phyloP scores from a whole-genome alignment of 2,888 invertebrate genomes.

The Drosophila koepferae region DNA sequence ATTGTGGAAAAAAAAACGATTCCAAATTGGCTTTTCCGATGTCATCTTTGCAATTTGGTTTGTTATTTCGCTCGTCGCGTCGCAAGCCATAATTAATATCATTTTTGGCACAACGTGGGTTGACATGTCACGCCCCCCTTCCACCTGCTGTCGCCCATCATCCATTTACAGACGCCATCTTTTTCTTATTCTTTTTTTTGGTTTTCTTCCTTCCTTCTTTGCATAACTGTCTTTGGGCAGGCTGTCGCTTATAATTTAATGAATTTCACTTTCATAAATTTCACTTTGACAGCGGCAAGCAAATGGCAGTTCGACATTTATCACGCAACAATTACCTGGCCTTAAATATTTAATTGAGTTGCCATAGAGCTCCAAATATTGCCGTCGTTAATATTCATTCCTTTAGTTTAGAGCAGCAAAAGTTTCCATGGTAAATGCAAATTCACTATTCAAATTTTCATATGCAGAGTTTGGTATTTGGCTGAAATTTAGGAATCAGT shows the following conservation, averaged over 20 bases:
- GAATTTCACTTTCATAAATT: slow-evolving; percentile 76
- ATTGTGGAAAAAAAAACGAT: neutral
- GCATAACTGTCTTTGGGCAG: slow-evolving; percentile 43
- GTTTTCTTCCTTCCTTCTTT: neutral
- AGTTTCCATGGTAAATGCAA: slow-evolving; percentile 2
- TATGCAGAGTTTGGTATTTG: neutral
- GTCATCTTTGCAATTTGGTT: slow-evolving; percentile 41
- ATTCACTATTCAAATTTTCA: neutral
- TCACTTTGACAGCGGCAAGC: slow-evolving; percentile 65
- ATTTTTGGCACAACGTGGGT: slow-evolving; percentile 35
- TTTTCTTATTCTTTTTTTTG: slow-evolving; percentile 16
- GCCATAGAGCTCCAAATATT: slow-evolving; percentile 3
- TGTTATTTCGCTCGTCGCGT: slow-evolving; percentile 17
- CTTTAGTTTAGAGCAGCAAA: neutral
- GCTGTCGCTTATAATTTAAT: slow-evolving; percentile 71
- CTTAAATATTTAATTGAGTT: slow-evolving; percentile 71
- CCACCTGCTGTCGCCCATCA: neutral
- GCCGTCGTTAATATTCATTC: neutral
- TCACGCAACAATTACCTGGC: slow-evolving; percentile 55
- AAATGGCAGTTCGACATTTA: slow-evolving; percentile 51
- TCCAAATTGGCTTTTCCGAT: slow-evolving; percentile 54
- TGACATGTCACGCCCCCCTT: slow-evolving; percentile 27
- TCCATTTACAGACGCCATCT: slow-evolving; percentile 23
- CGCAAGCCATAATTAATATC: slow-evolving; percentile 67
- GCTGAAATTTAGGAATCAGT: no score